phyloP scores from a whole-genome alignment of 2,113 vertebrate genomes.

The Brachyistius frenatus region DNA sequence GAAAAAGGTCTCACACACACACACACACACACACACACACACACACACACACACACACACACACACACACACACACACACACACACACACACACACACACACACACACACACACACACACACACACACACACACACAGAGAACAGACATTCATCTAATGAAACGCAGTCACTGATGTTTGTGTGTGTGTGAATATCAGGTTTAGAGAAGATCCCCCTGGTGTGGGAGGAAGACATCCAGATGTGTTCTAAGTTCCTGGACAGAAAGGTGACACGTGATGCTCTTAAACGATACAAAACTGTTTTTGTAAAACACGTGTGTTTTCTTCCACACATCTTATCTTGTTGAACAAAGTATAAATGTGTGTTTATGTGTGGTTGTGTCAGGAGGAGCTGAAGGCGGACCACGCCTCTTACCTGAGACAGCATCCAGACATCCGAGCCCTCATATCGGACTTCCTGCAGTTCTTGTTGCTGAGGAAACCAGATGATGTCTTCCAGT shows the following conservation, averaged over 20 bases:
- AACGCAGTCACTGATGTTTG: not conserved
- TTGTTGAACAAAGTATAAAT: not conserved
- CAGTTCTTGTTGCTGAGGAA: conserved; percentile 91
- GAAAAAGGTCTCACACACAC: conserved; percentile 76
- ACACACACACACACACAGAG: not conserved
- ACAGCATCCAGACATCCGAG: conserved; percentile 89
- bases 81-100: too few species aligned
- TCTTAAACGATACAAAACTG: not conserved
- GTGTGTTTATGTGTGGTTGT: conserved; percentile 16
- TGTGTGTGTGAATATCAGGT: conserved; percentile 68
- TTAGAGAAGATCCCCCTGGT: conserved; percentile 85
- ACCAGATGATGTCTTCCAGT: conserved; percentile 86
- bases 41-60: too few species aligned
- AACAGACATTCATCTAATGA: not conserved
- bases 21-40: too few species aligned
- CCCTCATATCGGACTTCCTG: conserved; percentile 90
- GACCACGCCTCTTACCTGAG: conserved; percentile 86
- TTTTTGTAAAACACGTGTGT: not conserved
- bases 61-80: too few species aligned
- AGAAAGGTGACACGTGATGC: conserved; percentile 86
- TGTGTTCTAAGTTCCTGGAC: conserved; percentile 88
- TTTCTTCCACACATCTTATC: not conserved
- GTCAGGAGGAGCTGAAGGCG: conserved; percentile 88
- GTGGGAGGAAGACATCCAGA: conserved; percentile 91
- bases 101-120: too few species aligned